phyloP scores from a whole-genome alignment of 2,888 invertebrate species.

The Torymus tubicola region DNA sequence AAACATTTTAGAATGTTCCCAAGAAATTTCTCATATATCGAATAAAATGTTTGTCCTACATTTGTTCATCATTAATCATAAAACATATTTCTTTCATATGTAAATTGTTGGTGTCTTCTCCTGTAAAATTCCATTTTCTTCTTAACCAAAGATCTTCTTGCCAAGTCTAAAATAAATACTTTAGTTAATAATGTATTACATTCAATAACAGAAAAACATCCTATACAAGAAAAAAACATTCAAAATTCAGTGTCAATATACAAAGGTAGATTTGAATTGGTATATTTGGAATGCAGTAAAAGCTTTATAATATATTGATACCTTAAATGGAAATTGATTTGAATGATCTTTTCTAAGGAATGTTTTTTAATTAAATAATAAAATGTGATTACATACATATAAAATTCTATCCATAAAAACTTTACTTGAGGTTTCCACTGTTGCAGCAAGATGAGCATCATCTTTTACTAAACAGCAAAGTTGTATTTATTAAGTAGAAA shows the following conservation, averaged over 20 bases:
- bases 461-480: constrained; percentile 37
- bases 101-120: constrained; percentile 39
- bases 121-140: constrained; percentile 51
- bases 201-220: neutral
- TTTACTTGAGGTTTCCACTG: constrained; percentile 26
- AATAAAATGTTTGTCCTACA: constrained; percentile 51
- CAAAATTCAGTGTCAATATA: neutral
- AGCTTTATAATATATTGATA: no score
- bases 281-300: neutral
- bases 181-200: neutral
- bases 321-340: no score
- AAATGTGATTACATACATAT: constrained; percentile 31
- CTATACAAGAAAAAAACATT: constrained; percentile 2
- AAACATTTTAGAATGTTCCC: constrained; percentile 54
- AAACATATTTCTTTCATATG: constrained; percentile 55
- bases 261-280: neutral
- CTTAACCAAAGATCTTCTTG: constrained; percentile 52
- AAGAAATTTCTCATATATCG: constrained; percentile 38
- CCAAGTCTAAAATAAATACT: constrained; percentile 44
- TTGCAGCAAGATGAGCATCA: constrained; percentile 15
- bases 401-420: constrained; percentile 36
- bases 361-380: no score
- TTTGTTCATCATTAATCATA: constrained; percentile 52
- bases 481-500: neutral
- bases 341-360: no score